Conservation (phyloP, 2,797 vertebrate genomes). For the Chelon auratus region DNA sequence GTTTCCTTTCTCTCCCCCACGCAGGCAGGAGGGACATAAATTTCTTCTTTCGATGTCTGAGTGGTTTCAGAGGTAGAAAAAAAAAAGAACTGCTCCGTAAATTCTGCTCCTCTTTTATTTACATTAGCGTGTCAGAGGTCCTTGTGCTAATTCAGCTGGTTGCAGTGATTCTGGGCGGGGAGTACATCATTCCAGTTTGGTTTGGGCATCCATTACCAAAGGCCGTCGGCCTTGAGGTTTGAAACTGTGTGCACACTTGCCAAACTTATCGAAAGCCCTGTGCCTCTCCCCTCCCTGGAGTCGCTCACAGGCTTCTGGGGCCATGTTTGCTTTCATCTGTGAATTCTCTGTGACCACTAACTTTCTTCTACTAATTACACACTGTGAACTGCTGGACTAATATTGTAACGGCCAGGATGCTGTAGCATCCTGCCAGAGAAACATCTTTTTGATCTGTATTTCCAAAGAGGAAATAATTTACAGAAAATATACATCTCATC, state of each 20-base stretch:
- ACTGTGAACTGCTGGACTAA: conserved; percentile 17
- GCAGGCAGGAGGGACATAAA: conserved; percentile 29
- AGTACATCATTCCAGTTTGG: conserved; percentile 62
- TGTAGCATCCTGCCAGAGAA: neutral
- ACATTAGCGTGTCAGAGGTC: conserved; percentile 75
- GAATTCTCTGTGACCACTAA: conserved; percentile 10
- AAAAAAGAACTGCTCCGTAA: conserved; percentile 43
- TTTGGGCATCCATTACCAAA: conserved; percentile 70
- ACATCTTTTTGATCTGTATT: neutral
- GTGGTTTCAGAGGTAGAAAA: conserved; percentile 53
- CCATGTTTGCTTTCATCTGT: conserved; percentile 47
- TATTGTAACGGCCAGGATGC: conserved; percentile 4
- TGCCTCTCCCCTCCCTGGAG: conserved; percentile 29
- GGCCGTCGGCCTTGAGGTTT: conserved; percentile 60
- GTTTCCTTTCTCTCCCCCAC: neutral
- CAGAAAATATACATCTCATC: neutral
- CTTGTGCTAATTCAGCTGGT: conserved; percentile 57
- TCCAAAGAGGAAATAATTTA: neutral
- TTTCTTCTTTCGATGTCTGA: conserved; percentile 60
- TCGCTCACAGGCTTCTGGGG: conserved; percentile 36
- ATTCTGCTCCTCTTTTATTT: conserved; percentile 69
- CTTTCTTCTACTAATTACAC: conserved; percentile 34
- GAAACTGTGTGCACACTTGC: conserved; percentile 71
- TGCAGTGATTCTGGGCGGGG: conserved; percentile 54
- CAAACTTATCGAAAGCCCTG: conserved; percentile 54